Evolutionary conservation across 2,113 vertebrate species (phyloP), one percentile per base, ranked within the genome.

Genomic region (Parotia lawesii): DNA sequence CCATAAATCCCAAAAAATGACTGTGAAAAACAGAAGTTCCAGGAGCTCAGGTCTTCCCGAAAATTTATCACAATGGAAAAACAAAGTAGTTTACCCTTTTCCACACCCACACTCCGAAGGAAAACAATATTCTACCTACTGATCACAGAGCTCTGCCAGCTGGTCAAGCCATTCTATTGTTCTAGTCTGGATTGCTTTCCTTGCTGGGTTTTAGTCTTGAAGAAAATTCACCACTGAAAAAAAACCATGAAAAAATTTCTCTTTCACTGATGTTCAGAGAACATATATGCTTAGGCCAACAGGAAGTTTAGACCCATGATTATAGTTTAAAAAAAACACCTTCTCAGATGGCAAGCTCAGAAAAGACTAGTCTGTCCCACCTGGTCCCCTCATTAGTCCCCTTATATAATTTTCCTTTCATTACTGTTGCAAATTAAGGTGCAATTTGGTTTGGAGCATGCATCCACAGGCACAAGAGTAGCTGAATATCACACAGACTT

Each of bases 21-120:
- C 93, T 72, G n/a, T 70, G 62, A 76, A 85, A 86, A 61, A 92
- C 73, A 85, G 56, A 93, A 91, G 54, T 87, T 89, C 57, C 64
- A 87, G 37, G 54, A 93, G 72, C 28, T 44, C 66, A 82, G 65
- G 69, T 81, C 91, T 96, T 94, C 61, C 90, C 33, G 31, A 78
- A 96, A 94, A 69, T 57, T 87, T 86, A 88, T 92, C 93, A 88
- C 50, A 87, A 85, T 0, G 45, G 85, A 96, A 97, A 95, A 93
- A 45, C 27, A 60, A 48, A 89, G 61, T 61, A 88, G 58, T 66
- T 94, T 77, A 82, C 58, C 22, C 71, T 91, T 91, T 82, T 89
- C 62, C 54, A 87, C 3, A 31, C 78, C 89, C 82, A 94, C 67
- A 51, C 8, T 12, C 45, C 29, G 23, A 89, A 93, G 67, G 37